Conservation (phyloP, 2,888 invertebrate species). For the Ceratothoa steindachneri region DNA sequence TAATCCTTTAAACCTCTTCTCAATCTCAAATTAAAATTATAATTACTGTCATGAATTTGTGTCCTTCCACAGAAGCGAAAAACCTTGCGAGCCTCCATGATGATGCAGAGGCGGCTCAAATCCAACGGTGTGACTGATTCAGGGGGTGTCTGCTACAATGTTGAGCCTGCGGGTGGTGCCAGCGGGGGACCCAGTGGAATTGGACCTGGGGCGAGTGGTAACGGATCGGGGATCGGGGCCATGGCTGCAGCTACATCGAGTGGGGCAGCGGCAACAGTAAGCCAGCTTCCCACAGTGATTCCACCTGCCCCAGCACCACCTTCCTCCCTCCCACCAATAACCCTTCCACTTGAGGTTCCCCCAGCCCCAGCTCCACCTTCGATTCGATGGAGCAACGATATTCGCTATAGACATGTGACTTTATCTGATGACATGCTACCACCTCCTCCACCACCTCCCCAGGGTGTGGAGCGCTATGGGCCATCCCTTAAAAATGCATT, state of each 20-base stretch:
- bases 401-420: slow-evolving; percentile 39
- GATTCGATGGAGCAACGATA: slow-evolving; percentile 56
- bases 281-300: slow-evolving; percentile 31
- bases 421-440: slow-evolving; percentile 29
- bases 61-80: slow-evolving; percentile 77
- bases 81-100: slow-evolving; percentile 72
- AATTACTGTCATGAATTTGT: not conserved
- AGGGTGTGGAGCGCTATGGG: slow-evolving; percentile 42
- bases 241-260: slow-evolving; percentile 21
- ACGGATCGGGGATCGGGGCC: slow-evolving; percentile 22
- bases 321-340: slow-evolving; percentile 29
- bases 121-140: slow-evolving; percentile 72
- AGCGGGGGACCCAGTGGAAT: slow-evolving; percentile 16
- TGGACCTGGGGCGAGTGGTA: slow-evolving; percentile 18
- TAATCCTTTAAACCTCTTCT: too few species aligned
- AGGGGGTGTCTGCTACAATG: slow-evolving; percentile 37
- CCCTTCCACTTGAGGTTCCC: slow-evolving; percentile 44
- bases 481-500: slow-evolving; percentile 41
- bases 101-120: slow-evolving; percentile 71
- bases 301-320: slow-evolving; percentile 40
- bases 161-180: slow-evolving; percentile 28
- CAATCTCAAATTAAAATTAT: not conserved
- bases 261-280: slow-evolving; percentile 19
- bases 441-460: slow-evolving; percentile 44
- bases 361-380: slow-evolving; percentile 41